Percentiles rank a stretch among this genome's conserved stretches.
Conservation (phyloP, 2,888 invertebrate species). For the Molorchus minor region DNA sequence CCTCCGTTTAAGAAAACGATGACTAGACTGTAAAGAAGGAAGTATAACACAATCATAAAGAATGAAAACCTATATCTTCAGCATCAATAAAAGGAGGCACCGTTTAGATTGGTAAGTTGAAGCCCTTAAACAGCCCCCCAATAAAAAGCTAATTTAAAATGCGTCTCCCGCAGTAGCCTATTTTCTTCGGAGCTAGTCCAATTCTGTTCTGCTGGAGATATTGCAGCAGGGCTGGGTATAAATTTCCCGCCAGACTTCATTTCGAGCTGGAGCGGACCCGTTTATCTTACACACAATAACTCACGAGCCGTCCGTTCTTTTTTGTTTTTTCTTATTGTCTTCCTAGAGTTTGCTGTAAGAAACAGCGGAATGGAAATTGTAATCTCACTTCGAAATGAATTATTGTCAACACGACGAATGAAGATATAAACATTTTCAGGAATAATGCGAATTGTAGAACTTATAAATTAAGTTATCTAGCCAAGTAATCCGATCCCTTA, state of each 20-base stretch:
- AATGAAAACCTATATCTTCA: slow-evolving; percentile 32
- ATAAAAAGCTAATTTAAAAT: slow-evolving; percentile 64
- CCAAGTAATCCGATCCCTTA: slow-evolving; percentile 44
- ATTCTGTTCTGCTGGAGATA: slow-evolving; percentile 63
- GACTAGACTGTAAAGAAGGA: slow-evolving; percentile 28
- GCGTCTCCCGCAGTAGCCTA: slow-evolving; percentile 62
- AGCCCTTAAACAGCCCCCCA: slow-evolving; percentile 54
- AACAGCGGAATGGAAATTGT: slow-evolving; percentile 63
- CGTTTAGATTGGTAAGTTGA: slow-evolving; percentile 46
- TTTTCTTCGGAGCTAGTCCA: slow-evolving; percentile 62
- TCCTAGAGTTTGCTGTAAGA: slow-evolving; percentile 61
- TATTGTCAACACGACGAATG: slow-evolving; percentile 60
- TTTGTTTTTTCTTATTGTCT: slow-evolving; percentile 62
- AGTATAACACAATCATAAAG: slow-evolving; percentile 26
- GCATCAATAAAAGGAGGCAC: slow-evolving; percentile 41
- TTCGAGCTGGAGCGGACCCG: slow-evolving; percentile 76
- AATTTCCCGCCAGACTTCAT: slow-evolving; percentile 73
- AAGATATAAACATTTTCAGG: slow-evolving; percentile 56
- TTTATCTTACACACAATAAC: slow-evolving; percentile 77
- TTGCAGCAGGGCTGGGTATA: slow-evolving; percentile 62
- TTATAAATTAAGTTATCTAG: slow-evolving; percentile 52
- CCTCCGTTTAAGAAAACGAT: slow-evolving; percentile 17
- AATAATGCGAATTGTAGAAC: slow-evolving; percentile 49
- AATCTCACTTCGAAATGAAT: slow-evolving; percentile 62
- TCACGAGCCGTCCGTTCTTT: slow-evolving; percentile 64